A percentile compares a stretch with the other conserved stretches of the same genome.
Conservation (phyloP, 2,797 vertebrate genomes). For the Oryzias dopingdopingensis region DNA sequence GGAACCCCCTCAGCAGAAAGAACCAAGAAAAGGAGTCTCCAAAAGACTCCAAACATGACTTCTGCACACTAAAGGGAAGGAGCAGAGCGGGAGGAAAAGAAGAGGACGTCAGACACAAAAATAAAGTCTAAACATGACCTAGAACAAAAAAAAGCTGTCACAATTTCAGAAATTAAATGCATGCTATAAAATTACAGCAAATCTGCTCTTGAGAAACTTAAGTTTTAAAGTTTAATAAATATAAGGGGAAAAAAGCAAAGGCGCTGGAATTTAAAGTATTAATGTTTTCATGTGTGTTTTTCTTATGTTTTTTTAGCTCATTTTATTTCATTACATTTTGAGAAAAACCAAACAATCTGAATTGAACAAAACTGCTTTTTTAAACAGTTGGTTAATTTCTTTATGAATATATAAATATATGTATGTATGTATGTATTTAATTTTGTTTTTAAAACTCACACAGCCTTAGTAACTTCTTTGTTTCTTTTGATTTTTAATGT, state of each 20-base stretch:
- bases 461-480: conserved; percentile 78
- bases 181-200: conserved; percentile 83
- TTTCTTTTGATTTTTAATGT: conserved; percentile 73
- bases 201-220: conserved; percentile 81
- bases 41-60: conserved; percentile 65
- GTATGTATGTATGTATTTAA: conserved; percentile 71
- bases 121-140: conserved; percentile 72
- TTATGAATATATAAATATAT: conserved; percentile 71
- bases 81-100: conserved; percentile 75
- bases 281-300: conserved; percentile 75
- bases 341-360: conserved; percentile 72
- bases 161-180: conserved; percentile 80
- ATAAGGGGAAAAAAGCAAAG: conserved; percentile 68
- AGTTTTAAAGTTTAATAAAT: conserved; percentile 79
- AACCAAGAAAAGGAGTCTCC: conserved; percentile 46
- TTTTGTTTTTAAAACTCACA: conserved; percentile 78
- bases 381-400: conserved; percentile 71
- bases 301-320: conserved; percentile 54
- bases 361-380: conserved; percentile 73
- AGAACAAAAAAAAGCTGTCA: conserved; percentile 75
- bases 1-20: conserved; percentile 50
- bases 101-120: conserved; percentile 73
- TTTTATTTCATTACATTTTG: conserved; percentile 67
- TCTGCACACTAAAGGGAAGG: conserved; percentile 63
- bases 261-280: conserved; percentile 74